Conservation (phyloP, 2,888 invertebrate genomes). For the Lochmaea crataegi region DNA sequence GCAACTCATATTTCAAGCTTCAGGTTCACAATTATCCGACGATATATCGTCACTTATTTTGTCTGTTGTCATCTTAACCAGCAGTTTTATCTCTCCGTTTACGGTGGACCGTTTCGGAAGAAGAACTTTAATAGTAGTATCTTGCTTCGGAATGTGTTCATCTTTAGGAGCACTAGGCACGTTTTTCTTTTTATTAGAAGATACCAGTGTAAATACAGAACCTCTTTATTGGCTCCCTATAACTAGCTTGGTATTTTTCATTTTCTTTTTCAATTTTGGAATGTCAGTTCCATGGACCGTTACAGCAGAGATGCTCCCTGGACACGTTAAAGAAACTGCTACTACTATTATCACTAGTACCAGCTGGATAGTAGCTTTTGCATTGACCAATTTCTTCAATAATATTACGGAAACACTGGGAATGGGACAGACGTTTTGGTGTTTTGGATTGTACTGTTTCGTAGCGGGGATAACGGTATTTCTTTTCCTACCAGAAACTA, state of each 20-base stretch:
- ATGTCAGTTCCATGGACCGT: constrained; percentile 83
- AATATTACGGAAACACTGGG: constrained; percentile 70
- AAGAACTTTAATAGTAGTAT: constrained; percentile 75
- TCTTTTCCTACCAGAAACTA: constrained; percentile 84
- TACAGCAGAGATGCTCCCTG: constrained; percentile 83
- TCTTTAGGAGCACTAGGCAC: constrained; percentile 70
- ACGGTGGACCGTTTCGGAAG: constrained; percentile 83
- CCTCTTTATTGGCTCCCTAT: constrained; percentile 78
- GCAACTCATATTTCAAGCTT: constrained; percentile 75
- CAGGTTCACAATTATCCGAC: constrained; percentile 72
- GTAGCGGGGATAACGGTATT: constrained; percentile 68
- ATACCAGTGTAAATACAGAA: constrained; percentile 61
- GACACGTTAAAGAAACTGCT: constrained; percentile 79
- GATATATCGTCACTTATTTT: constrained; percentile 80
- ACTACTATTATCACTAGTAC: constrained; percentile 79
- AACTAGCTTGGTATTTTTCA: constrained; percentile 76
- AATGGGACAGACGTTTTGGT: constrained; percentile 75
- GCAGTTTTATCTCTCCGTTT: constrained; percentile 78
- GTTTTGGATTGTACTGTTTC: constrained; percentile 70
- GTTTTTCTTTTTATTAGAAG: constrained; percentile 67
- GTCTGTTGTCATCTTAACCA: constrained; percentile 77
- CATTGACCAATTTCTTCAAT: constrained; percentile 78
- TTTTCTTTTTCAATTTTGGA: constrained; percentile 69
- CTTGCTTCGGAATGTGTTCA: constrained; percentile 74
- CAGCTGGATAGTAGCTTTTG: constrained; percentile 79